Conservation (phyloP, 2,113 vertebrate species). For the Anthoscopus minutus region DNA sequence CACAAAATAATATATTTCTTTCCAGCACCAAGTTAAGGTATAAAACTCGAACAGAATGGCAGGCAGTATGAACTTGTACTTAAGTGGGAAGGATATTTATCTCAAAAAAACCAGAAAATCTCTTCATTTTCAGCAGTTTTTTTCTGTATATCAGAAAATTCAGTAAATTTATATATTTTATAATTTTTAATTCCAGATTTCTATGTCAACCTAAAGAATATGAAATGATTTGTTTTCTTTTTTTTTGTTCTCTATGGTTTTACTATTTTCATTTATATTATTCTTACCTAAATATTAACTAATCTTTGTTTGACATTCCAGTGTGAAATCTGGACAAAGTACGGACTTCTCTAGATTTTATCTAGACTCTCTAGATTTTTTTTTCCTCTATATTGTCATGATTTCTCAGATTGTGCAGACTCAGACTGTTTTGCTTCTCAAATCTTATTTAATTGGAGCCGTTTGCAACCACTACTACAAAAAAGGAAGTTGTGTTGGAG, state of each 20-base stretch:
- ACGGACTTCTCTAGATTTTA: background rate
- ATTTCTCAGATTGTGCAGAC: background rate
- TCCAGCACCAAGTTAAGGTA: background rate
- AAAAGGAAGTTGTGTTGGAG: background rate
- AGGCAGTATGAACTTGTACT: background rate
- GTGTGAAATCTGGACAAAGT: constrained; percentile 40
- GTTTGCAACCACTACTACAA: background rate
- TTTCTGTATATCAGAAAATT: background rate
- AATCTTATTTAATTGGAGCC: background rate
- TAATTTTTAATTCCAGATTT: background rate
- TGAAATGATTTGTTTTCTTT: constrained; percentile 10
- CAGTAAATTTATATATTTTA: background rate
- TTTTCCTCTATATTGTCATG: background rate
- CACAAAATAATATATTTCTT: background rate
- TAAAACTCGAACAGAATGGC: background rate
- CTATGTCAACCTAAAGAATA: constrained; percentile 29
- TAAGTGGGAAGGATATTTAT: background rate
- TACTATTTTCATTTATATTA: constrained; percentile 50
- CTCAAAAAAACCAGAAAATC: background rate
- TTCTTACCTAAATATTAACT: constrained; percentile 51
- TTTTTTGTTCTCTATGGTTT: background rate
- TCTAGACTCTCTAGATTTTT: background rate
- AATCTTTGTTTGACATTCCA: constrained; percentile 27
- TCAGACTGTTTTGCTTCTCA: background rate
- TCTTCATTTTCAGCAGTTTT: background rate